phyloP scores from a whole-genome alignment of 2,113 vertebrate genomes.

The Melanotaenia duboulayi region DNA sequence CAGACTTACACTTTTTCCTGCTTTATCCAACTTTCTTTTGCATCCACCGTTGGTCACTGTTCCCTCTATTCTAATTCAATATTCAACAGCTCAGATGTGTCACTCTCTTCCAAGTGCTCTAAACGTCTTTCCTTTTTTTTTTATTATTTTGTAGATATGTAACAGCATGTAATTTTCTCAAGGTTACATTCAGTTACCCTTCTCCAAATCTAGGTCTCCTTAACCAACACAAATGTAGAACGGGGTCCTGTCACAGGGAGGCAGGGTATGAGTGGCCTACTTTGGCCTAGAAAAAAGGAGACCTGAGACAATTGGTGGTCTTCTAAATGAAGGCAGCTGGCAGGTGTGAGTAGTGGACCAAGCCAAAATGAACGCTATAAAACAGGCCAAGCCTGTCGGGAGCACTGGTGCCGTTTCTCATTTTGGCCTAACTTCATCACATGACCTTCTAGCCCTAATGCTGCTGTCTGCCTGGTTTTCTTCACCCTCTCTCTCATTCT shows the following conservation, averaged over 20 bases:
- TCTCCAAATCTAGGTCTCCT: slow-evolving; percentile 35
- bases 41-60: slow-evolving; percentile 3
- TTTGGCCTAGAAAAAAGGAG: slow-evolving; percentile 61
- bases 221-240: slow-evolving; percentile 42
- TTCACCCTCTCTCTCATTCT: background rate
- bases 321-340: slow-evolving; percentile 60
- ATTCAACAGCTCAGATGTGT: slow-evolving; percentile 45
- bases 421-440: slow-evolving; percentile 53
- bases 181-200: slow-evolving; percentile 53
- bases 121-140: slow-evolving; percentile 21
- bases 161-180: slow-evolving; percentile 37
- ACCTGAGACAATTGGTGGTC: slow-evolving; percentile 69
- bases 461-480: slow-evolving; percentile 18
- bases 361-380: slow-evolving; percentile 58
- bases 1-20: slow-evolving; percentile 13
- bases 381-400: slow-evolving; percentile 64
- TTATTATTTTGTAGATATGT: background rate
- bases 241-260: slow-evolving; percentile 28
- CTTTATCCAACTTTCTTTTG: slow-evolving; percentile 33
- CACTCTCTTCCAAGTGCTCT: slow-evolving; percentile 21
- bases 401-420: slow-evolving; percentile 54
- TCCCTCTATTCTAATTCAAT: slow-evolving; percentile 38
- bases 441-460: slow-evolving; percentile 45
- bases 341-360: slow-evolving; percentile 43
- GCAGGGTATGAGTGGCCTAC: slow-evolving; percentile 42